Base-by-base conservation (phyloP, 2,797 vertebrate species). In the Taenioides sp. region DNA sequence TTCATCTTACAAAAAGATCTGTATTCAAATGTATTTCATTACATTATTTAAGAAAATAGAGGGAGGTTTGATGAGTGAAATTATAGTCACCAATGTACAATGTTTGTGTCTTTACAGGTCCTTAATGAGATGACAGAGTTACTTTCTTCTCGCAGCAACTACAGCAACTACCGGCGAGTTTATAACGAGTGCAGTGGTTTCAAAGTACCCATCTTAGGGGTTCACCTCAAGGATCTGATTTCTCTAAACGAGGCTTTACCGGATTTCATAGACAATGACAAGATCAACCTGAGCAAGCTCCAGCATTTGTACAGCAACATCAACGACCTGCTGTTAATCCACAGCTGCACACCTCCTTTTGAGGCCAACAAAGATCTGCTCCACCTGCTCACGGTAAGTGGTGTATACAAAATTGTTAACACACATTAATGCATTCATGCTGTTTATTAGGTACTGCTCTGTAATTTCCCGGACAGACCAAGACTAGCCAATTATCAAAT, bases 201-300 rank as follows among this genome's bases (percentile, higher is more conserved):
- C 88, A 96, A 96, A 85, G 92, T 98, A 66, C 96, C 96, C 40
- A 94, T 97, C 50, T 88, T 98, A 40, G 96, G 96, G 0, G 95
- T 98, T 40, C 96, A 97, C 77, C 94, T 97, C 50, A 98, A 98
- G 90, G 96, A 97, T 70, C 91, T 97, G 73, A 95, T 97, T 81
- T 96, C 95, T 0, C 84, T 97, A 78, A 95, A 96, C 0, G 95
- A 97, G 80, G 96, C 95, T 0, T 86, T 96, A 80, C 96, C 96
- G 0, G 92, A 96, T 84, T 95, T 92, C 76, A 68, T 96, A 27
- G 94, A 95, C 0, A 94, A 94, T 0, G 94, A 95, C 22, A 96
- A 95, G 76, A 95, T 98, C 82, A 95, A 97, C 87, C 86, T 98
- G 65, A 90, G 93, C 87, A 98, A 97, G 77, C 89, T 98, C 73